Percentiles rank a stretch among this genome's conserved stretches.
Evolutionary conservation across 1,140 invertebrate genomes (phyloP).

Genomic region (Drosophila subpulchrella): DNA sequence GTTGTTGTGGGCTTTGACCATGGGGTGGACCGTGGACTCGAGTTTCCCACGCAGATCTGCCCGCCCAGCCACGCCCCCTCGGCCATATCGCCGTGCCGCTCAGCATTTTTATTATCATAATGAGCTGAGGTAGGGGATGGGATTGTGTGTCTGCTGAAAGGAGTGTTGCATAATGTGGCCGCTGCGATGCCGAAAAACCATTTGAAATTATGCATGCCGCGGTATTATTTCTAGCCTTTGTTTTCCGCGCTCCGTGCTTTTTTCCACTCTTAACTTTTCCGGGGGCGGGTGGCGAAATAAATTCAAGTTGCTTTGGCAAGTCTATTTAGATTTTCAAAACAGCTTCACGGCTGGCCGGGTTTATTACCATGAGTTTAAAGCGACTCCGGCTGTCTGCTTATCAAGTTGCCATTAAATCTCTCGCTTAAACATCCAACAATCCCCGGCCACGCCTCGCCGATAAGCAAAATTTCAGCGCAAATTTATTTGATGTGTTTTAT

Average conservation of each 20-base stretch:
- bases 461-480: constrained; percentile 75
- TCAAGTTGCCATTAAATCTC: constrained; percentile 79
- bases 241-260: constrained; percentile 41
- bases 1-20: constrained; percentile 79
- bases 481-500: constrained; percentile 81
- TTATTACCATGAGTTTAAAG: constrained; percentile 78
- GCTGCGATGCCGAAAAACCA: constrained; percentile 59
- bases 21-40: constrained; percentile 31
- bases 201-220: constrained; percentile 75
- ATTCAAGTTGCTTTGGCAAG: constrained; percentile 68
- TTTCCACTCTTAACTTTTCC: constrained; percentile 17
- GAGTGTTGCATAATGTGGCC: constrained; percentile 76
- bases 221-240: constrained; percentile 70
- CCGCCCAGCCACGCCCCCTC: constrained; percentile 1
- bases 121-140: constrained; percentile 50
- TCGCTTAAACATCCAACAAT: constrained; percentile 17
- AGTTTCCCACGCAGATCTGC: constrained; percentile 50
- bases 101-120: constrained; percentile 79
- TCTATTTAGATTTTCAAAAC: constrained; percentile 78
- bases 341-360: constrained; percentile 65
- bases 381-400: constrained; percentile 55
- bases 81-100: constrained; percentile 20
- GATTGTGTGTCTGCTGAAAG: constrained; percentile 52
- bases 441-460: constrained; percentile 58
- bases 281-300: constrained; percentile 45